Evolutionary conservation across 2,113 vertebrate genomes (phyloP).

Genomic region (Calidris pygmaea): DNA sequence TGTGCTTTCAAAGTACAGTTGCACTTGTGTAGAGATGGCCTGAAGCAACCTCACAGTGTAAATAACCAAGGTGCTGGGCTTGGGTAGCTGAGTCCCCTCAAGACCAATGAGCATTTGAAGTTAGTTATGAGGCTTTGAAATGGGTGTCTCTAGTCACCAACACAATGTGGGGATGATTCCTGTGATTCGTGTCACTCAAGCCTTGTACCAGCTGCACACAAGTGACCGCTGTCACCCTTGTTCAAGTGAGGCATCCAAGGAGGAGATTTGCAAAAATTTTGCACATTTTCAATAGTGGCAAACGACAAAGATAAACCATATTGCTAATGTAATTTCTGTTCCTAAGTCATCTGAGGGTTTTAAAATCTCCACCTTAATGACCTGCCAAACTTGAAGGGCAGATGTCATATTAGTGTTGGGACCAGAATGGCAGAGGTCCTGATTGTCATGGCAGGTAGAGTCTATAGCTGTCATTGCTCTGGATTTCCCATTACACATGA

Average conservation of each 20-base stretch:
- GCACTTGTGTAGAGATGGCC: neutral
- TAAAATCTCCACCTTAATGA: neutral
- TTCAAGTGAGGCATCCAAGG: neutral
- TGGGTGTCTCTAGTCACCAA: neutral
- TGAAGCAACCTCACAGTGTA: neutral
- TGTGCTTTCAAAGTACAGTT: neutral
- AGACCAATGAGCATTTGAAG: neutral
- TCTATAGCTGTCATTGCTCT: neutral
- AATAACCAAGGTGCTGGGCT: neutral
- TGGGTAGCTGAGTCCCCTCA: neutral
- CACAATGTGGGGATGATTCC: rapidly evolving
- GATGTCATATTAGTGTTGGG: neutral
- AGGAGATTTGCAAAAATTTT: neutral
- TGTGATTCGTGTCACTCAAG: neutral
- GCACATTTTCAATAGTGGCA: neutral
- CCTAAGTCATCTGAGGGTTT: neutral
- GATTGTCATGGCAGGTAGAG: rapidly evolving
- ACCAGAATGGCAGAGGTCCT: neutral
- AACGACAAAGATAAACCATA: neutral
- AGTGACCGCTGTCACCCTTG: neutral
- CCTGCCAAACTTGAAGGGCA: neutral
- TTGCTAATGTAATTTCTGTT: neutral
- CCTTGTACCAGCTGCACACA: neutral
- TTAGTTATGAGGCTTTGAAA: neutral
- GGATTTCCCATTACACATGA: neutral